Base-by-base conservation (phyloP, 2,113 vertebrate species). In the Steatornis caripensis region DNA sequence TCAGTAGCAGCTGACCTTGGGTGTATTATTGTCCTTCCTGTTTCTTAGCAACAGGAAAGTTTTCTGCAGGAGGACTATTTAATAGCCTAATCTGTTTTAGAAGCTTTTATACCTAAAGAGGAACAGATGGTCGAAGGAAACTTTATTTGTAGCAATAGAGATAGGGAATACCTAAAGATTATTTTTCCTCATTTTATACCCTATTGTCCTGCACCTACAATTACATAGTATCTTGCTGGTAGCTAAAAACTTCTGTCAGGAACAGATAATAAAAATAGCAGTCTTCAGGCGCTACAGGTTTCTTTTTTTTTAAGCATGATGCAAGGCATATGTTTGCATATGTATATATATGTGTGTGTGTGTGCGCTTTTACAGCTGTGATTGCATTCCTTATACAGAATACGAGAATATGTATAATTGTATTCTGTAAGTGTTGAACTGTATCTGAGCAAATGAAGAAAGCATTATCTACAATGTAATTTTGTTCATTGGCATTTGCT, bases 41-140 rank as follows among this genome's bases (percentile, higher is more conserved):
- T 97, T 97, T 86, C 97, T 92, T 97, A 97, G 95, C 95, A 97
- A 95, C 90, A 54, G 43, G 36, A 76, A 96, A 87, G 84, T 95
- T 96, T 97, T 86, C 83, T 94, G 55, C 41, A 87, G 43, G n/a
- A 84, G 78, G 78, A 43, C 55, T 97, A 51, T 91, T 94, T 97
- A 96, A 94, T 93, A 93, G 53, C 78, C 64, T 81, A 76, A 65
- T 93, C 82, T 43, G 23, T 82, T 95, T 82, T 86, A 84, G 86
- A 76, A 94, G 84, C 39, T 91, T 92, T 92, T 90, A 83, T 89
- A 93, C 84, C 87, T 48, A 51, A 86, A 93, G 87, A 93, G 39
- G 36, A 94, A 45, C 95, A 98, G 92, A 96, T 97, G 96, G 94
- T 88, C 90, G 96, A 75, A 83, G 64, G 29, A 96, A 89, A 72